A percentile compares a stretch with the other conserved stretches of the same genome.
phyloP scores from a whole-genome alignment of 2,113 vertebrate species.

The Gymnorhina tibicen region DNA sequence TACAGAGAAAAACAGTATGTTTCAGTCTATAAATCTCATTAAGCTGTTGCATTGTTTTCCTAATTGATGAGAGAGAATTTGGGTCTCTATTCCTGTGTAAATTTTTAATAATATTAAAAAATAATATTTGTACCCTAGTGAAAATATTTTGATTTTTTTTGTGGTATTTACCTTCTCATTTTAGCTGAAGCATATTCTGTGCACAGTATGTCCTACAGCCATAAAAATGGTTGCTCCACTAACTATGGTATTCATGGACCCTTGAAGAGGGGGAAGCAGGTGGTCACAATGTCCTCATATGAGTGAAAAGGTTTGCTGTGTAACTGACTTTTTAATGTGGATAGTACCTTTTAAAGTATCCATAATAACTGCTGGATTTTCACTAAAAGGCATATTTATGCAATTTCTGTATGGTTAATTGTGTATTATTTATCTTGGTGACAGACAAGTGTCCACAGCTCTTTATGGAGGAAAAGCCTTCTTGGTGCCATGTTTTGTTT shows the following conservation, averaged over 20 bases:
- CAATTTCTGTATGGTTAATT: constrained; percentile 26
- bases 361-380: constrained; percentile 65
- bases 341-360: constrained; percentile 68
- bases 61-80: constrained; percentile 67
- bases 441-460: not conserved
- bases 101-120: constrained; percentile 56
- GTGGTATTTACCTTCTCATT: constrained; percentile 73
- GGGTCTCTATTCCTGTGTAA: constrained; percentile 60
- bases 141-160: constrained; percentile 73
- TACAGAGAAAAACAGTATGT: not conserved
- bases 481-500: constrained; percentile 82
- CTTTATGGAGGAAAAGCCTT: constrained; percentile 27
- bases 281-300: constrained; percentile 68
- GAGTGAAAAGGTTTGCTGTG: constrained; percentile 71
- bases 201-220: constrained; percentile 69
- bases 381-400: constrained; percentile 62
- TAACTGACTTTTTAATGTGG: constrained; percentile 74
- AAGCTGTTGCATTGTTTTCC: constrained; percentile 58
- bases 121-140: constrained; percentile 64
- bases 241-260: constrained; percentile 73
- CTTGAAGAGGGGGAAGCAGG: constrained; percentile 67
- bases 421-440: constrained; percentile 21
- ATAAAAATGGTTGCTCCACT: constrained; percentile 71
- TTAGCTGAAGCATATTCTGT: constrained; percentile 73
- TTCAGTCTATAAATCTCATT: constrained; percentile 29